Evolutionary conservation across 2,113 vertebrate genomes (phyloP).

Genomic region (Brienomyrus longianalis): DNA sequence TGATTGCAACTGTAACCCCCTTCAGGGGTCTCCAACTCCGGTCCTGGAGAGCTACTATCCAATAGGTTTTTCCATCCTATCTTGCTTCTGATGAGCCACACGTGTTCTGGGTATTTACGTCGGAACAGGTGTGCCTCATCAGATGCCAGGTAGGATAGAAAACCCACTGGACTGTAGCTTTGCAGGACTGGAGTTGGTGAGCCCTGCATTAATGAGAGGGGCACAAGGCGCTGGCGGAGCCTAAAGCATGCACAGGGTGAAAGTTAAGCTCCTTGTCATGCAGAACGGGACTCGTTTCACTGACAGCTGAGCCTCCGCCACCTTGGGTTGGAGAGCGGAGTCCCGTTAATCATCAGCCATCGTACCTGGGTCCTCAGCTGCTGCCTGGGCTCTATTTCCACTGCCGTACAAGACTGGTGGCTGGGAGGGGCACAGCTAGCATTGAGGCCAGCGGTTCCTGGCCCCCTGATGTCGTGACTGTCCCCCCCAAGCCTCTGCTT

Average conservation of each 20-base stretch:
- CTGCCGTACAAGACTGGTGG: background rate
- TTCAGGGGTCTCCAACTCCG: too few relatives aligned
- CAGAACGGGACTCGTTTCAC: background rate
- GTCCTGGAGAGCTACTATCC: too few relatives aligned
- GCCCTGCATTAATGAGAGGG: background rate
- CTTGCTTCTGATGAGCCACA: too few relatives aligned
- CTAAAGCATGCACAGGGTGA: background rate
- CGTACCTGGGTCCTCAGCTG: background rate
- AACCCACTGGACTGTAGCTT: too few relatives aligned
- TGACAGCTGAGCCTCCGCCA: background rate
- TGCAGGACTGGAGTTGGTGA: too few relatives aligned
- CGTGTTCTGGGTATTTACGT: too few relatives aligned
- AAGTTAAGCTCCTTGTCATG: background rate
- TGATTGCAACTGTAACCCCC: background rate
- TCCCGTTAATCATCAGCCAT: background rate
- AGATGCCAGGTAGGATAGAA: too few relatives aligned
- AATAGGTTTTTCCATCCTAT: too few relatives aligned
- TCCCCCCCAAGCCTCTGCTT: constrained; percentile 48
- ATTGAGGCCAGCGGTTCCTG: background rate
- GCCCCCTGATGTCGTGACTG: constrained; percentile 50
- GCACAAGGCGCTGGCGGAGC: background rate
- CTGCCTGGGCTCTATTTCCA: background rate
- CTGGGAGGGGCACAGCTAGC: background rate
- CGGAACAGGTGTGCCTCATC: too few relatives aligned
- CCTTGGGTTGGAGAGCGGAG: background rate